A percentile compares a stretch with the other conserved stretches of the same genome.
Conservation (phyloP, 2,113 vertebrate genomes). For the Hassar affinis region DNA sequence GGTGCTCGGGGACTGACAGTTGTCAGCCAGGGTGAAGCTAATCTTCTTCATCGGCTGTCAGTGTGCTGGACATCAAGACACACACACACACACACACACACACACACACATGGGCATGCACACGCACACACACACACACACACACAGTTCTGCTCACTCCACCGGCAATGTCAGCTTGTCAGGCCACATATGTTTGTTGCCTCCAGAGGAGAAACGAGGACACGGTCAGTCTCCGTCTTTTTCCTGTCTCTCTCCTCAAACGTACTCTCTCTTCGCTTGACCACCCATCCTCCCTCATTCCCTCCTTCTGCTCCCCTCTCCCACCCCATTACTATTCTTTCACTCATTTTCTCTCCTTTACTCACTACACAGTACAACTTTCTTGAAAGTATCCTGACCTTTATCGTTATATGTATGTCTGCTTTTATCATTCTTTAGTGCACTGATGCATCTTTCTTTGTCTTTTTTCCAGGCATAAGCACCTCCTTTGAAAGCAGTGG, state of each 20-base stretch:
- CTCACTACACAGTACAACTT: constrained; percentile 15
- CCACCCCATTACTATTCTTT: constrained; percentile 14
- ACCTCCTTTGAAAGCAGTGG: not conserved
- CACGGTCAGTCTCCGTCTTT: constrained; percentile 73
- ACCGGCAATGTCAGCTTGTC: constrained; percentile 79
- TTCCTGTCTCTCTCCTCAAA: constrained; percentile 70
- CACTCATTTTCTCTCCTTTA: not conserved
- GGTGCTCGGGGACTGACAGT: constrained; percentile 64
- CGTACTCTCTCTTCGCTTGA: constrained; percentile 50
- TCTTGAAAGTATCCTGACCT: constrained; percentile 17
- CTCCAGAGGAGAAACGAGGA: constrained; percentile 58
- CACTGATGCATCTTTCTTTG: constrained; percentile 9
- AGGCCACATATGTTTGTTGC: constrained; percentile 79
- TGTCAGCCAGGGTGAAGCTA: constrained; percentile 62
- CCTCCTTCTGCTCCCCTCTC: constrained; percentile 54
- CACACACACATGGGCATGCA: constrained; percentile 45
- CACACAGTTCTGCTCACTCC: constrained; percentile 43
- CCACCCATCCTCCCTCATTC: not conserved
- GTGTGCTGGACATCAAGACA: constrained; percentile 63
- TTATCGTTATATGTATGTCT: not conserved
- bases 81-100: constrained; percentile 39
- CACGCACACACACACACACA: constrained; percentile 54
- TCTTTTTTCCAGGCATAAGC: not conserved
- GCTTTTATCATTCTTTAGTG: not conserved
- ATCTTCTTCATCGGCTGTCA: constrained; percentile 72